These are phyloP conservation scores for Astropecten irregularis DNA, from an alignment of 53 echinoderm and acorn worm genomes.

Conservation along the genomic window DNA sequence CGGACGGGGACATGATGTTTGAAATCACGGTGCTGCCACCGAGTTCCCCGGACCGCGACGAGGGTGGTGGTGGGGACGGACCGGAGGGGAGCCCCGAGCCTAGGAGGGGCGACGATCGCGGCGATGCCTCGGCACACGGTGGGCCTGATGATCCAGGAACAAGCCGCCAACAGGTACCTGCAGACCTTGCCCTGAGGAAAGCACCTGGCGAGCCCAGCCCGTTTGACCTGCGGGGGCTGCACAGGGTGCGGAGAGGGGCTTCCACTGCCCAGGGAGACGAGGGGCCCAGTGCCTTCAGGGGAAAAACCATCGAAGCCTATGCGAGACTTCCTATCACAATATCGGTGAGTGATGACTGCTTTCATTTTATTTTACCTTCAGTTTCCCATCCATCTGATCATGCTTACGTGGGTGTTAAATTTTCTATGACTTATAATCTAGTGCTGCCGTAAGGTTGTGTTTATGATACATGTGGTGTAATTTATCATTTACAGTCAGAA, in stretches of 20 bases:
- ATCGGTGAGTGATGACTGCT: constrained; percentile 41
- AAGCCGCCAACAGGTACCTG: constrained; percentile 11
- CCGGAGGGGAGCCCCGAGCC: background rate
- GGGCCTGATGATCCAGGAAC: too few relatives aligned
- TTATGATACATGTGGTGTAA: too few relatives aligned
- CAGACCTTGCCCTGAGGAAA: constrained; percentile 17
- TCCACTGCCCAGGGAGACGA: background rate
- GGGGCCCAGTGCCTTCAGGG: background rate
- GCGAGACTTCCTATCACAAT: constrained; percentile 48
- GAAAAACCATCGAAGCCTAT: constrained; percentile 35
- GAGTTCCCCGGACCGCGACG: background rate
- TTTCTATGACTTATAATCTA: too few relatives aligned
- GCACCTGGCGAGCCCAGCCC: background rate
- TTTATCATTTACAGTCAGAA: too few relatives aligned
- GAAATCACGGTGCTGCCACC: constrained; percentile 31
- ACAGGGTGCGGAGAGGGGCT: constrained; percentile 27
- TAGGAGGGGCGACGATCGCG: background rate
- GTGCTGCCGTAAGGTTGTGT: too few relatives aligned
- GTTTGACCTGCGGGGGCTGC: constrained; percentile 33
- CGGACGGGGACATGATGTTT: constrained; percentile 49
- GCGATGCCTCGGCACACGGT: background rate
- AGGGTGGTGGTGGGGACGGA: too few relatives aligned
- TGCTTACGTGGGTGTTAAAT: background rate
- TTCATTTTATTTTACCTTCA: background rate
- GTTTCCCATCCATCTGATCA: background rate